Evolutionary conservation across 2,113 vertebrate genomes (phyloP), one percentile per base, ranked within the genome.

Genomic region (Ammodytes marinus): DNA sequence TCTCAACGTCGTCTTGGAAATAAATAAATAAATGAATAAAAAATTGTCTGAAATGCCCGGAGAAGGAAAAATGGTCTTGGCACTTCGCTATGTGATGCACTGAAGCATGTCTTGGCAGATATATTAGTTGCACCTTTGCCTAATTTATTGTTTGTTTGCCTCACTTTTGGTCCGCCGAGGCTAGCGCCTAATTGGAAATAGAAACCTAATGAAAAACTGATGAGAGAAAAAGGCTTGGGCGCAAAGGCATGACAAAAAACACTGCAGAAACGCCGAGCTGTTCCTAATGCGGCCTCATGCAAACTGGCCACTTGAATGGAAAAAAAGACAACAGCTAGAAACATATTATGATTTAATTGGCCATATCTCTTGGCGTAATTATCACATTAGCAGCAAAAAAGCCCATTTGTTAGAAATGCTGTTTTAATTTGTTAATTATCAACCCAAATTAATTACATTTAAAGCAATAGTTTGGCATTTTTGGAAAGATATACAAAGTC

Each of bases 171-270:
- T 92, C 89, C 88, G 87, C 79, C 61, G 88, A 89, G 75, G 84
- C 69, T 49, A 66, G 68, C 67, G 43, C 77, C 85, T 94, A 86
- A 94, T 93, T 93, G 93, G 90, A 95, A 93, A 94, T 88, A 76
- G 88, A 93, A 91, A 91, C 86, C 86, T 92, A 89, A 94, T 95
- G 87, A 91, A 93, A 91, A 89, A 88, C 85, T 90, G 87, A 94
- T 90, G 88, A 91, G 86, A 27, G 27, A 27, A 27, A 91, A 91
- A 88, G 58, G 75, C 77, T 85, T 45, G 43, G 68, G 85, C 73
- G 27, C 66, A 52, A 47, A 83, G 77, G 86, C 77, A 77, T 69
- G 69, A 79, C 64, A 74, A 85, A 84, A 27, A 61, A 76, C 75
- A 76, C 55, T 27, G 77, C 49, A 76, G 60, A 77, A 69, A 27